Evolutionary conservation across 1,140 invertebrate genomes (phyloP).

Genomic region (Ips nitidus): DNA sequence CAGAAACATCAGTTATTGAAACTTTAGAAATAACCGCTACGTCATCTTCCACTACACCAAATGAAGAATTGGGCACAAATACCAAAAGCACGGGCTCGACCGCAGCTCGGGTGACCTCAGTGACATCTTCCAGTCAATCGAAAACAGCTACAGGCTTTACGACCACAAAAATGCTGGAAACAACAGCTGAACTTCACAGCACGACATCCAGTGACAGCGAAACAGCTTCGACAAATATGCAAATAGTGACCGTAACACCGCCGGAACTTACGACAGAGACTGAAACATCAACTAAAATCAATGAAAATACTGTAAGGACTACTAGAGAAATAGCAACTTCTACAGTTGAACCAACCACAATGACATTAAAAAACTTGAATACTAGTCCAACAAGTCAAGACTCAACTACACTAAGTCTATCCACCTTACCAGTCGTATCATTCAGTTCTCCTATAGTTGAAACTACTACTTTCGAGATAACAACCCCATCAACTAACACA

Average conservation of each 20-base stretch:
- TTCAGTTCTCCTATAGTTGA: not conserved
- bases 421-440: not conserved
- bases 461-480: not conserved
- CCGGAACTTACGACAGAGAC: not conserved
- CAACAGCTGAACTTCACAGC: not conserved
- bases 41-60: not conserved
- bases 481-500: too few species aligned
- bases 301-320: conserved; percentile 16
- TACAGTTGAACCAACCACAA: not conserved
- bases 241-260: not conserved
- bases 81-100: not conserved
- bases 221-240: not conserved
- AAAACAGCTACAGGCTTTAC: not conserved
- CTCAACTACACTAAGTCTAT: not conserved
- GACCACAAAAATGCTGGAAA: conserved; percentile 14
- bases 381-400: not conserved
- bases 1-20: not conserved
- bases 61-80: not conserved
- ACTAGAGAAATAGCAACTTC: conserved; percentile 19
- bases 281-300: not conserved
- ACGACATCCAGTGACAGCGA: conserved; percentile 5
- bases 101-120: not conserved
- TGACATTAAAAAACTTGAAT: not conserved
- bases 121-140: not conserved
- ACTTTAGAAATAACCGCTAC: not conserved